Conservation (phyloP, 2,888 invertebrate genomes). For the Mythimna ferrago region DNA sequence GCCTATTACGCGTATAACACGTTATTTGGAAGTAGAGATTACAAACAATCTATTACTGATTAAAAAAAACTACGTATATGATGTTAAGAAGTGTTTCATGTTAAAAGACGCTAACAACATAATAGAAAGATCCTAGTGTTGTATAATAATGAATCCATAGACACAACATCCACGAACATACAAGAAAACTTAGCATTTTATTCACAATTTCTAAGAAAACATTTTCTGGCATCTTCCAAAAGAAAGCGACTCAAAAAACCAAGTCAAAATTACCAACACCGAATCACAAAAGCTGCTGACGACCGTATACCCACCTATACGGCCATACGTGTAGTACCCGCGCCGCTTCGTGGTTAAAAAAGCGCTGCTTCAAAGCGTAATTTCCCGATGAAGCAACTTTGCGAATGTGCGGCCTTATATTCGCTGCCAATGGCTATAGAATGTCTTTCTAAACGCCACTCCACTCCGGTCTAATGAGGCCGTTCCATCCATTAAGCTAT, state of each 20-base stretch:
- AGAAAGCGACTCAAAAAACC: slow-evolving; percentile 22
- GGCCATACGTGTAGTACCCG: slow-evolving; percentile 11
- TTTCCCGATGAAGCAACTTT: slow-evolving; percentile 60
- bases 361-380: slow-evolving; percentile 36
- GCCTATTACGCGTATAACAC: no score
- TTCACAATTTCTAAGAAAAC: slow-evolving; percentile 5
- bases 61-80: no score
- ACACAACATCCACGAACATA: no score
- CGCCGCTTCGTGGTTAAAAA: slow-evolving; percentile 40
- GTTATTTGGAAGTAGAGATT: no score
- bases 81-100: neutral
- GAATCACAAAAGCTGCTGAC: slow-evolving; percentile 41
- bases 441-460: slow-evolving; percentile 76
- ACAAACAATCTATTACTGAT: no score
- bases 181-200: neutral
- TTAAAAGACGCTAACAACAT: neutral
- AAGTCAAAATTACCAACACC: slow-evolving; percentile 23
- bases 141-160: neutral
- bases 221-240: slow-evolving; percentile 6
- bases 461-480: slow-evolving; percentile 81
- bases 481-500: slow-evolving; percentile 85
- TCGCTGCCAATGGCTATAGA: slow-evolving; percentile 62
- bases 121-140: neutral
- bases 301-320: neutral
- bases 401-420: slow-evolving; percentile 56